Percentiles rank a stretch among this genome's conserved stretches.
Conservation (phyloP, 2,888 invertebrate genomes). For the Brachynemurus nebulosus region DNA sequence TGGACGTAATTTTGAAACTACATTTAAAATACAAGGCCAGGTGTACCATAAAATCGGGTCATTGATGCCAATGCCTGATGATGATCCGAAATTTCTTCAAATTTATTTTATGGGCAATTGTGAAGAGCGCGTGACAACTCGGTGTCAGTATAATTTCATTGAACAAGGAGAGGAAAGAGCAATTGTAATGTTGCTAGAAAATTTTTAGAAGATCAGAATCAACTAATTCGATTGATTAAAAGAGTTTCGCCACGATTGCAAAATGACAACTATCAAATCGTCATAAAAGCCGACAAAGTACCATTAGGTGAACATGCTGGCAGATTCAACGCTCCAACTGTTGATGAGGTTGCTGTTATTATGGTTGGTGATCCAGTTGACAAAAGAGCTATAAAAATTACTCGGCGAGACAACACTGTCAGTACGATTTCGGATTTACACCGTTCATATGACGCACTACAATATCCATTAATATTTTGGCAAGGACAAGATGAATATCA, state of each 20-base stretch:
- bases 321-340: slow-evolving; percentile 26
- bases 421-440: slow-evolving; percentile 19
- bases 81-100: slow-evolving; percentile 22
- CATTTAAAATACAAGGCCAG: slow-evolving; percentile 17
- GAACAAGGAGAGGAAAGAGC: slow-evolving; percentile 14
- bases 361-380: slow-evolving; percentile 21
- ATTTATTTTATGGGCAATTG: slow-evolving; percentile 22
- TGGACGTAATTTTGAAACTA: slow-evolving; percentile 10
- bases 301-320: slow-evolving; percentile 24
- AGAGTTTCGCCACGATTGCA: slow-evolving; percentile 22
- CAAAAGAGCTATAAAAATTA: slow-evolving; percentile 19
- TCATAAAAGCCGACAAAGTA: slow-evolving; percentile 22
- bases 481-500: not conserved
- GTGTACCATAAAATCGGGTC: slow-evolving; percentile 18
- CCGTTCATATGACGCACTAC: slow-evolving; percentile 22
- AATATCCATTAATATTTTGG: slow-evolving; percentile 17
- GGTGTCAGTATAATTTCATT: slow-evolving; percentile 15
- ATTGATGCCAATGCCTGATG: slow-evolving; percentile 21
- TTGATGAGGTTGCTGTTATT: slow-evolving; percentile 22
- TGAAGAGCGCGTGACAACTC: slow-evolving; percentile 11
- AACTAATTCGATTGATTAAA: slow-evolving; percentile 24
- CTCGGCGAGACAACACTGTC: slow-evolving; percentile 19
- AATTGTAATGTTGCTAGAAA: slow-evolving; percentile 19
- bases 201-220: slow-evolving; percentile 22
- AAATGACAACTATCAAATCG: slow-evolving; percentile 22